Percentiles rank a stretch among this genome's conserved stretches.
Evolutionary conservation across 2,888 invertebrate species (phyloP).

Genomic region (Erebia aethiops): DNA sequence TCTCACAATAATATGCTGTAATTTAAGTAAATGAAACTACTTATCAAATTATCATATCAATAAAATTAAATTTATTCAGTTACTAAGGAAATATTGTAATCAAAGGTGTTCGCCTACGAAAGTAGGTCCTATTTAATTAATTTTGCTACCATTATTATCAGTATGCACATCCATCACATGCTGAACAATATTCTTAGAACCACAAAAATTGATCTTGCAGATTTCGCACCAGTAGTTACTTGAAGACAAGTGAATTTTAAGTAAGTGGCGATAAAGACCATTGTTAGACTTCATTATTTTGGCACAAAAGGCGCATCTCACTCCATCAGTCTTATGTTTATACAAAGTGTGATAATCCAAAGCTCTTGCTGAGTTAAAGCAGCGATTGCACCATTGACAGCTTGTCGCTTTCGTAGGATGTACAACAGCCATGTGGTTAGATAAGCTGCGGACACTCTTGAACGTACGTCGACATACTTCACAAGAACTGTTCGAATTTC

Average conservation of each 20-base stretch:
- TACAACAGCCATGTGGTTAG: constrained; percentile 56
- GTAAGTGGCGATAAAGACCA: constrained; percentile 51
- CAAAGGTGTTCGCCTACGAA: not conserved
- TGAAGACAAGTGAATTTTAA: constrained; percentile 47
- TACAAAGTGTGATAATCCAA: constrained; percentile 59
- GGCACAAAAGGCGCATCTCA: constrained; percentile 52
- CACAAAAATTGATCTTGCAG: constrained; percentile 24
- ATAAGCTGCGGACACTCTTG: constrained; percentile 50
- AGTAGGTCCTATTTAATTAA: constrained; percentile 3
- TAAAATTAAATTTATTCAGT: not conserved
- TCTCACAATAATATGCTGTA: too few species aligned
- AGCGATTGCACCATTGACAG: constrained; percentile 52
- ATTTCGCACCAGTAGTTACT: constrained; percentile 29
- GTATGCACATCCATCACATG: constrained; percentile 26
- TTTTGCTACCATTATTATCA: not conserved
- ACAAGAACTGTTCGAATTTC: constrained; percentile 52
- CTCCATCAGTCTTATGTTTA: constrained; percentile 51
- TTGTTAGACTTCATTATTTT: constrained; percentile 52
- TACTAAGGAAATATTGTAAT: not conserved
- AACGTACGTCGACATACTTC: constrained; percentile 57
- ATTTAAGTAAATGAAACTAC: not conserved
- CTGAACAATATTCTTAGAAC: constrained; percentile 16
- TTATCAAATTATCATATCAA: not conserved
- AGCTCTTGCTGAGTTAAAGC: constrained; percentile 52
- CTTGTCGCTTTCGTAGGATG: constrained; percentile 54